phyloP scores from a whole-genome alignment of 2,113 vertebrate species.

The Microcebus ravelobensis region DNA sequence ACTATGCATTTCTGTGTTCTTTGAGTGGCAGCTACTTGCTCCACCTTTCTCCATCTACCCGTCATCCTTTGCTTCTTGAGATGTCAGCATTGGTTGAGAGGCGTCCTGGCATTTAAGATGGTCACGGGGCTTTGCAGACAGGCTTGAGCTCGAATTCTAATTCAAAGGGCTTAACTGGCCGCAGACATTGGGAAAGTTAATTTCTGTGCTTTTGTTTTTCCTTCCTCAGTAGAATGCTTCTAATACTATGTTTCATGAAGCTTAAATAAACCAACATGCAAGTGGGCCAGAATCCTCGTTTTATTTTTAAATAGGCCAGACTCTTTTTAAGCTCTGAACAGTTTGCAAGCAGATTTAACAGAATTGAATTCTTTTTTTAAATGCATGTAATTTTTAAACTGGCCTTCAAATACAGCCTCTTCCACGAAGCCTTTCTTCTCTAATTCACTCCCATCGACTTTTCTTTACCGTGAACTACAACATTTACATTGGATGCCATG shows the following conservation, averaged over 20 bases:
- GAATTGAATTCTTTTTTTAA: not conserved
- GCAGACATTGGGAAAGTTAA: not conserved
- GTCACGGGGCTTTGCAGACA: not conserved
- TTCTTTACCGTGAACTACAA: not conserved
- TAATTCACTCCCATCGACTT: not conserved
- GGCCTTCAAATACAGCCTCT: not conserved
- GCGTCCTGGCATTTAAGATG: not conserved
- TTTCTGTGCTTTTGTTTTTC: not conserved
- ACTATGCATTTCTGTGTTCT: not conserved
- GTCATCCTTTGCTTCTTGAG: not conserved
- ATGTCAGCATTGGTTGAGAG: not conserved
- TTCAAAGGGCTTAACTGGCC: constrained; percentile 5
- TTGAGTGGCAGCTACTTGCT: not conserved
- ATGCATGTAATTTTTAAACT: not conserved
- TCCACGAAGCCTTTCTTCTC: not conserved
- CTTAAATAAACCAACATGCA: not conserved
- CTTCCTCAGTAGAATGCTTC: not conserved
- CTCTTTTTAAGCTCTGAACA: not conserved
- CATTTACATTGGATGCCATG: not conserved
- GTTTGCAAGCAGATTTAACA: not conserved
- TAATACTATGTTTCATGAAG: not conserved
- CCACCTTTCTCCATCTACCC: not conserved
- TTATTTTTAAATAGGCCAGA: constrained; percentile 1
- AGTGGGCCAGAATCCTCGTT: not conserved
- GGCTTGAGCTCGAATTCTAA: not conserved